A percentile compares a stretch with the other conserved stretches of the same genome.
phyloP scores from a whole-genome alignment of 2,113 vertebrate species.

The Okapia johnstoni region DNA sequence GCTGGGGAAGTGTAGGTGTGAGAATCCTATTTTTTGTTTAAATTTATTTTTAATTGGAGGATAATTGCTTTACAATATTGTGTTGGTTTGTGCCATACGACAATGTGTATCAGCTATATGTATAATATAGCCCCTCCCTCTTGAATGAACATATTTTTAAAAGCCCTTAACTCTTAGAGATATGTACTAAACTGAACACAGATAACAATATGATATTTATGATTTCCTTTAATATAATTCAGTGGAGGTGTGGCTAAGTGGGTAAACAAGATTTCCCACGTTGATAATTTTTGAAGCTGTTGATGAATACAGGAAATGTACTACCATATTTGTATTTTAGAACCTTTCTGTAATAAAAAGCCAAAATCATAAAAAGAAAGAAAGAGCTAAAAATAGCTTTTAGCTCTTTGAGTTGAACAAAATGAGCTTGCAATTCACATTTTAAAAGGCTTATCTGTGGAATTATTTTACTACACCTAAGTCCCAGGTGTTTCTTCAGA shows the following conservation, averaged over 20 bases:
- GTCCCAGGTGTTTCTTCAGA: background rate
- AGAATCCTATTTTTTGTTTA: background rate
- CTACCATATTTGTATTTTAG: background rate
- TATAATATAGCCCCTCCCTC: background rate
- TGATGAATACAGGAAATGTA: background rate
- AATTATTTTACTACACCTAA: background rate
- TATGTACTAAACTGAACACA: background rate
- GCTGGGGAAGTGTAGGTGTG: background rate
- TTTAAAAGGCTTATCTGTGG: background rate
- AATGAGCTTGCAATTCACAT: background rate
- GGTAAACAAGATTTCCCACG: background rate
- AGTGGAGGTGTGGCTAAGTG: background rate
- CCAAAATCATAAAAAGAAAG: background rate
- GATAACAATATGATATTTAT: background rate
- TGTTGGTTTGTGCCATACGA: background rate
- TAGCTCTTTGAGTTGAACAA: background rate
- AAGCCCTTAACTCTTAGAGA: background rate
- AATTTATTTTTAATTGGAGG: background rate
- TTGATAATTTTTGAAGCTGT: background rate
- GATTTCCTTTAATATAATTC: background rate
- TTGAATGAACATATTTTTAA: background rate
- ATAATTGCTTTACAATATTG: background rate
- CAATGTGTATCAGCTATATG: background rate
- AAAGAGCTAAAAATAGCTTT: background rate
- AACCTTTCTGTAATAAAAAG: background rate